Percentiles rank a stretch among this genome's conserved stretches.
These are phyloP conservation scores for Genyomyrus donnyi DNA, from an alignment of 2,113 vertebrate genomes.

Conservation along the genomic window DNA sequence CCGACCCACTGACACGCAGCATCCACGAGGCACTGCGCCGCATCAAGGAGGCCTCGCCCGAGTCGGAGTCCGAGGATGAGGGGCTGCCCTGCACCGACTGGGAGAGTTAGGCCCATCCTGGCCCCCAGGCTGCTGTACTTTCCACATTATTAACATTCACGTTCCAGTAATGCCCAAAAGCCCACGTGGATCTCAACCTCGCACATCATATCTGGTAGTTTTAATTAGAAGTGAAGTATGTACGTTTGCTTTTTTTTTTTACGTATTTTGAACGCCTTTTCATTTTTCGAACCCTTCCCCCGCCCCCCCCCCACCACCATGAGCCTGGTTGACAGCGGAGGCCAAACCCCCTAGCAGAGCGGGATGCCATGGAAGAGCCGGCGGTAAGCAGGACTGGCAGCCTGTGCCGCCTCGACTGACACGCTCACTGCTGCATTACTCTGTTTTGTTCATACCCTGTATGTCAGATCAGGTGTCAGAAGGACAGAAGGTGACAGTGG, in stretches of 20 bases:
- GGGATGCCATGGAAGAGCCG: background rate
- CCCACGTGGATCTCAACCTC: background rate
- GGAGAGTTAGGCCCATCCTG: conserved; percentile 70
- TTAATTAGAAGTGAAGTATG: background rate
- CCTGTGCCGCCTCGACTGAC: background rate
- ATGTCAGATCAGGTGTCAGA: background rate
- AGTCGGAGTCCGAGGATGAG: conserved; percentile 94
- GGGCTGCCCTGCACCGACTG: conserved; percentile 84
- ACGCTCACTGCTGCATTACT: background rate
- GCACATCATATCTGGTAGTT: background rate
- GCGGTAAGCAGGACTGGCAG: background rate
- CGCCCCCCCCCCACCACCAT: background rate
- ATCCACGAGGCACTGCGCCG: conserved; percentile 92
- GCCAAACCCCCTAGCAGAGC: background rate
- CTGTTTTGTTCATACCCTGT: background rate
- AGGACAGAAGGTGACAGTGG: background rate
- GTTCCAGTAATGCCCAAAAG: background rate
- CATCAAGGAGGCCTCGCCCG: conserved; percentile 95
- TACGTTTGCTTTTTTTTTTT: background rate
- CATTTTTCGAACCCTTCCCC: background rate
- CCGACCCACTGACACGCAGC: conserved; percentile 88
- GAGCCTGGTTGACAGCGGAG: background rate
- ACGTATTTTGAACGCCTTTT: background rate
- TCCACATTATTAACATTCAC: background rate
- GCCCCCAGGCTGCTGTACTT: background rate